phyloP scores from a whole-genome alignment of 2,888 invertebrate genomes.

The Agrotis clavis region DNA sequence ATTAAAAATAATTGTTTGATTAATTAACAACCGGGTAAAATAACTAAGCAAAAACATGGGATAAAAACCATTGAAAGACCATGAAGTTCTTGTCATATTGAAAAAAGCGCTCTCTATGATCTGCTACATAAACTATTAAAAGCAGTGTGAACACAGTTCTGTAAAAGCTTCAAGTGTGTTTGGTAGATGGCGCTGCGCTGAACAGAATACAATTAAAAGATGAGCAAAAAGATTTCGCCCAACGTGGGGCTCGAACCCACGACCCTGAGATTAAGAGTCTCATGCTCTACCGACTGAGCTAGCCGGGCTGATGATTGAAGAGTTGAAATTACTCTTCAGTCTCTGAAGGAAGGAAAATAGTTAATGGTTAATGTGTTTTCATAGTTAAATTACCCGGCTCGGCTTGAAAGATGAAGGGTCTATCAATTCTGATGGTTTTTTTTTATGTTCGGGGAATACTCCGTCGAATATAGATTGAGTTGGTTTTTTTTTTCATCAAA shows the following conservation, averaged over 20 bases:
- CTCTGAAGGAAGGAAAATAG: not conserved
- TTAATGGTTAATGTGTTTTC: not conserved
- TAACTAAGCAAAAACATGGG: no score
- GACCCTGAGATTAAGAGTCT: conserved; percentile 92
- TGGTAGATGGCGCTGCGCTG: conserved; percentile 46
- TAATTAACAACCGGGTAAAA: not conserved
- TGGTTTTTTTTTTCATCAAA: no score
- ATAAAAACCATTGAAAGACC: not conserved
- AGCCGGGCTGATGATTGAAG: conserved; percentile 76
- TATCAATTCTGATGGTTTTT: no score
- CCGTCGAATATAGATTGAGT: no score
- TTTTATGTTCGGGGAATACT: no score
- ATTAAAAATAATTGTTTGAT: not conserved
- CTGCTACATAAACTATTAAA: not conserved
- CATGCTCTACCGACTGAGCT: conserved; percentile 91
- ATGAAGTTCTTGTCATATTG: not conserved
- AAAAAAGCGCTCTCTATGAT: conserved; percentile 28
- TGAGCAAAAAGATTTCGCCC: conserved; percentile 82
- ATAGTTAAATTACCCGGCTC: no score
- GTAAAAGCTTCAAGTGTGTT: not conserved
- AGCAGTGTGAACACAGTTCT: accelerated
- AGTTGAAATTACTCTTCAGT: conserved; percentile 28
- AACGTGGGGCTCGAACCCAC: conserved; percentile 92
- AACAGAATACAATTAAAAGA: not conserved
- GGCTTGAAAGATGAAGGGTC: no score